phyloP scores from a whole-genome alignment of 2,888 invertebrate species.

The Cyaniris semiargus region DNA sequence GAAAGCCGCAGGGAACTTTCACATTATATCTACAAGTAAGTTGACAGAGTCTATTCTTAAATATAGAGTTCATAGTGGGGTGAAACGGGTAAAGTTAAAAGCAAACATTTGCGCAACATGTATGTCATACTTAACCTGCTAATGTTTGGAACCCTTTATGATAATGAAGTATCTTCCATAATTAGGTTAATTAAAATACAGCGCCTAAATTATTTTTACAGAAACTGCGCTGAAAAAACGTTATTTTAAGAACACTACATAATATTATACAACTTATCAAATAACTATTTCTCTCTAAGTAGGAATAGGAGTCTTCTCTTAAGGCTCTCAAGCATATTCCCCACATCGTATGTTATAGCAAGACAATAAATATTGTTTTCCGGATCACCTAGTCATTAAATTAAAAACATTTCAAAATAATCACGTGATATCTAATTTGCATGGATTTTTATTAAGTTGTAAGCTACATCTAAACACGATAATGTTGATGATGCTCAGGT shows the following conservation, averaged over 20 bases:
- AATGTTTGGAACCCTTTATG: constrained; percentile 15
- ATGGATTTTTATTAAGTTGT: neutral
- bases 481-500: neutral
- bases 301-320: neutral
- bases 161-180: constrained; percentile 18
- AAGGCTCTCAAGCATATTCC: no score
- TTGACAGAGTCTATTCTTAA: neutral
- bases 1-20: neutral
- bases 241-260: neutral
- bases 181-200: constrained; percentile 26
- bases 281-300: neutral
- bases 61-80: constrained; percentile 4
- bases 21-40: neutral
- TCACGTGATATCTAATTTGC: no score
- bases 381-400: neutral
- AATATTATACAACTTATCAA: neutral
- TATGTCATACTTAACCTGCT: constrained; percentile 11
- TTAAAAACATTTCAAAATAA: no score
- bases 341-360: no score
- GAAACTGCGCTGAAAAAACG: neutral
- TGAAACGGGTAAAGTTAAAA: constrained; percentile 11
- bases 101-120: constrained; percentile 18
- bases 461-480: neutral
- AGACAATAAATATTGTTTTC: neutral
- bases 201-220: neutral